phyloP scores from a whole-genome alignment of 2,797 vertebrate species.

The Hirundo rustica region DNA sequence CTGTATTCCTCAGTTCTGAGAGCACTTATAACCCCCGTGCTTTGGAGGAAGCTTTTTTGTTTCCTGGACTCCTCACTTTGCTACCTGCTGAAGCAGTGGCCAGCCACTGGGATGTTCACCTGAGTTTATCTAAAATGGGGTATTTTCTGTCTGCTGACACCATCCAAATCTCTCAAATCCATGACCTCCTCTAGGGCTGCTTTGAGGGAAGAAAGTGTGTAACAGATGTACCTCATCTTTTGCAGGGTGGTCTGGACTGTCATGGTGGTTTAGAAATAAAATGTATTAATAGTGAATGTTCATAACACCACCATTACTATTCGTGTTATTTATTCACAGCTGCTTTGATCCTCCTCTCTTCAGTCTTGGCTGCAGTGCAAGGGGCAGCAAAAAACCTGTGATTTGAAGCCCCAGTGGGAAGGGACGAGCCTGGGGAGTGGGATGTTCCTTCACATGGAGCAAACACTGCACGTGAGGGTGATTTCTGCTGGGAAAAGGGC shows the following conservation, averaged over 20 bases:
- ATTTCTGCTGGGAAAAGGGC: constrained; percentile 16
- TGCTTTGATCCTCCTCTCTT: constrained; percentile 9
- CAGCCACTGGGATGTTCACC: neutral
- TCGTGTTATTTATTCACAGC: constrained; percentile 33
- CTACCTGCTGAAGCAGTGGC: neutral
- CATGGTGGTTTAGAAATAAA: neutral
- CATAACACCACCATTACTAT: neutral
- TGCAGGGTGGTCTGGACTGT: neutral
- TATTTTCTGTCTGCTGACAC: neutral
- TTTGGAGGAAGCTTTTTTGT: neutral
- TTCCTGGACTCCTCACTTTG: neutral
- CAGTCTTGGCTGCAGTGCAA: neutral
- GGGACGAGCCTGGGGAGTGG: neutral
- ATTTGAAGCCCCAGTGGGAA: neutral
- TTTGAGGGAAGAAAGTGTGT: neutral
- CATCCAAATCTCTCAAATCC: neutral
- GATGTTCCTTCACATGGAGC: neutral
- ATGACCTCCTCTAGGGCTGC: accelerated
- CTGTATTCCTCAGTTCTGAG: neutral
- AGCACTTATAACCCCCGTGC: accelerated
- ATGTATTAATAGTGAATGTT: constrained; percentile 31
- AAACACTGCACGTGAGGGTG: neutral
- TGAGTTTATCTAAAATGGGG: neutral
- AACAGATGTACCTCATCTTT: constrained; percentile 39
- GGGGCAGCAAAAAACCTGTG: neutral